Conservation (phyloP, 1,140 invertebrate genomes). For the Diuraphis noxia region DNA sequence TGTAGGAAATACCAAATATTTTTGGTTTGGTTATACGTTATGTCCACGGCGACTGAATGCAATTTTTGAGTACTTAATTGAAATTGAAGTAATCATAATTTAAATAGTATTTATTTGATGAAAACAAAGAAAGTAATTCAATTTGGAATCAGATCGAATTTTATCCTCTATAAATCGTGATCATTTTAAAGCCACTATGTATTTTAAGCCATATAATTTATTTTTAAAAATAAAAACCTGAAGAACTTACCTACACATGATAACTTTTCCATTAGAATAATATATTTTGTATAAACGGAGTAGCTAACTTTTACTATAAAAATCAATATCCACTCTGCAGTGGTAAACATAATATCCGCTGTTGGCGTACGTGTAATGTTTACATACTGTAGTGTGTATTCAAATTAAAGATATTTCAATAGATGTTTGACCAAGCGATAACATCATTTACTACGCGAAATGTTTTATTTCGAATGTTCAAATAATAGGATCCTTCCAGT, state of each 20-base stretch:
- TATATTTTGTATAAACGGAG: background rate
- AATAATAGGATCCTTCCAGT: too few relatives aligned
- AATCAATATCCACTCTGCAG: background rate
- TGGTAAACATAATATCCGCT: background rate
- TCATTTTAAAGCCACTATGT: background rate
- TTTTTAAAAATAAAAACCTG: background rate
- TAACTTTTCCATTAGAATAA: background rate
- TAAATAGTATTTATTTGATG: background rate
- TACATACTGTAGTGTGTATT: constrained; percentile 1
- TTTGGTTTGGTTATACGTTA: background rate
- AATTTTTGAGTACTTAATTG: background rate
- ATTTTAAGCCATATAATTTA: background rate
- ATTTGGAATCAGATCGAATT: background rate
- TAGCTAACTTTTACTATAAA: background rate
- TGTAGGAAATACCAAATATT: too few relatives aligned
- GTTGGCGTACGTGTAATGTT: background rate
- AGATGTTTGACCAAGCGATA: constrained; percentile 1
- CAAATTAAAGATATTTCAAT: constrained; percentile 8
- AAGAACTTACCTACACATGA: background rate
- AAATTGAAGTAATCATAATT: background rate
- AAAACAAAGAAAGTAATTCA: background rate
- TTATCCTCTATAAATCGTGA: background rate
- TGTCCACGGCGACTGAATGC: background rate
- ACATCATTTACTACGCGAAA: background rate
- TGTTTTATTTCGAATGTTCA: background rate